Evolutionary conservation across 2,113 vertebrate genomes (phyloP), one percentile per base, ranked within the genome.

Genomic region (Tragulus kanchil): DNA sequence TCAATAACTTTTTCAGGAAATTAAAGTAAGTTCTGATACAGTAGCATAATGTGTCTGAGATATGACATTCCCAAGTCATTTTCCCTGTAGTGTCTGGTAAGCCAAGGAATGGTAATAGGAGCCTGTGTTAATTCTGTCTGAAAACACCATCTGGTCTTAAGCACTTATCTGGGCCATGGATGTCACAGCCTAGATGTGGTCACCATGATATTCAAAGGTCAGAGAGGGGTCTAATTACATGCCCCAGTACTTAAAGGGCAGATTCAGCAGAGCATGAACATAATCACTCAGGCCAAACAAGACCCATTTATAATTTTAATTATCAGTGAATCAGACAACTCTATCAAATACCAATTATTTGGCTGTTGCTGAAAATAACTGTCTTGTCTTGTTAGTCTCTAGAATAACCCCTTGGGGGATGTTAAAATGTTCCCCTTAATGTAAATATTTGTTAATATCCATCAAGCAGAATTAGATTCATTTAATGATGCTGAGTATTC

Each of bases 261-360:
- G 88, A 97, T 89, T 71, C 96, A 98, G 88, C 97, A 95, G 89
- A 98, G 98, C 98, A 97, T 98, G 97, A 98, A 98, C 92, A 84
- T 97, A 98, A 98, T 98, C 98, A 98, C 85, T 98, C 98, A 98
- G 97, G 97, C 98, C 98, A 98, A 99, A 98, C 98, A 98, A 98
- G 98, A 97, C 94, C 96, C 98, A 98, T 98, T 98, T 98, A 98
- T 98, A 98, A 98, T 98, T 98, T 98, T 98, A 99, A 99, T 98
- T 98, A 98, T 98, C 98, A 98, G 97, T 96, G 97, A 98, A 98
- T 99, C 97, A 98, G 98, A 97, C 97, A 97, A 98, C 98, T 98
- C 98, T 98, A 97, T 93, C 98, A 98, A 98, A 98, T 98, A 98
- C 98, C 98, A 98, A 98, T 98, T 98, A 98, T 97, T 98, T 96